phyloP scores from a whole-genome alignment of 2,888 invertebrate genomes.

The Abscondita cerata region DNA sequence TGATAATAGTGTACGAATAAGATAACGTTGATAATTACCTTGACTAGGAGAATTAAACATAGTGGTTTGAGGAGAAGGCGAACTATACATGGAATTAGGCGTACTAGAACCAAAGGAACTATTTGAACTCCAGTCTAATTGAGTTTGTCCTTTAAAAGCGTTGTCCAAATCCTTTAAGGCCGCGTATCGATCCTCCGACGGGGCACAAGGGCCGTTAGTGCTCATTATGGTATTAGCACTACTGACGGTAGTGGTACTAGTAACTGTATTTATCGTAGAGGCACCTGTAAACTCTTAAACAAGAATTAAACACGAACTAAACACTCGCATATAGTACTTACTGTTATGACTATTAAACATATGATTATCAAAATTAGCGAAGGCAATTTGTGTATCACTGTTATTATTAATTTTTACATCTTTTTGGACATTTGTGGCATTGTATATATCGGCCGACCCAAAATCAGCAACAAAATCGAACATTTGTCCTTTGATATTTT shows the following conservation, averaged over 20 bases:
- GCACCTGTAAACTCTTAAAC: conserved; percentile 40
- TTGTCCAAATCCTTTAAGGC: conserved; percentile 93
- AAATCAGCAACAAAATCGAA: conserved; percentile 72
- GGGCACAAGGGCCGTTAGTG: conserved; percentile 33
- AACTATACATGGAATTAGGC: conserved; percentile 56
- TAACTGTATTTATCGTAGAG: conserved; percentile 41
- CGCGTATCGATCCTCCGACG: conserved; percentile 90
- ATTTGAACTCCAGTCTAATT: conserved; percentile 54
- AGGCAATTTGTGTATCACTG: conserved; percentile 53
- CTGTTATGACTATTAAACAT: conserved; percentile 67
- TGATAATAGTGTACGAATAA: neutral
- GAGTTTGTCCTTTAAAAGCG: conserved; percentile 68
- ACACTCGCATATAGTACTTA: conserved; percentile 47
- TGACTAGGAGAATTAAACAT: conserved; percentile 59
- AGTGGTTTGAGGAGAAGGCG: conserved; percentile 55
- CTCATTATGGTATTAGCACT: conserved; percentile 8
- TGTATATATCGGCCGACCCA: conserved; percentile 74
- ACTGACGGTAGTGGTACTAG: neutral
- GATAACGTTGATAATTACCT: conserved; percentile 49
- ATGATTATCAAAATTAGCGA: conserved; percentile 78
- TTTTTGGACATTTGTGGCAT: conserved; percentile 57
- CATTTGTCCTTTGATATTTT: conserved; percentile 28
- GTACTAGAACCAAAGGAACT: conserved; percentile 55
- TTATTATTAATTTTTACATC: conserved; percentile 38
- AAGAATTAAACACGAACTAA: neutral